phyloP scores from a whole-genome alignment of 2,797 vertebrate species.

The Eleutherodactylus coqui region DNA sequence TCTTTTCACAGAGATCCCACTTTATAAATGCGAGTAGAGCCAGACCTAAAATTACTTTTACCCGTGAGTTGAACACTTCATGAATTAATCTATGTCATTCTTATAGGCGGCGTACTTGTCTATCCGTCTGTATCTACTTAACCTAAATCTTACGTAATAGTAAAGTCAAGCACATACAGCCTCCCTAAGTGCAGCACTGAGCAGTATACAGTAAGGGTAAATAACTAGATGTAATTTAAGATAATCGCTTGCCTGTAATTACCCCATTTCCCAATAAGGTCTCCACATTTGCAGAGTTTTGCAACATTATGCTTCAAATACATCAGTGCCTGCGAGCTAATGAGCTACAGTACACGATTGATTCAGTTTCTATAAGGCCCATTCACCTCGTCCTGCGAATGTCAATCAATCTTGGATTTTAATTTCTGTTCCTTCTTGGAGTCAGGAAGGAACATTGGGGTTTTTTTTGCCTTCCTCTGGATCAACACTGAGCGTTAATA shows the following conservation, averaged over 20 bases:
- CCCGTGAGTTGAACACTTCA: not conserved
- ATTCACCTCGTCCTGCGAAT: not conserved
- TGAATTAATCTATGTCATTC: not conserved
- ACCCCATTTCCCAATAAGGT: not conserved
- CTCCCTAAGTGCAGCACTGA: not conserved
- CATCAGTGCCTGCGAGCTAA: not conserved
- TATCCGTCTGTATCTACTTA: not conserved
- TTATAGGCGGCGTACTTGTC: not conserved
- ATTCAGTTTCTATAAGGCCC: not conserved
- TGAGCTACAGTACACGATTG: not conserved
- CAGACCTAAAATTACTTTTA: no score
- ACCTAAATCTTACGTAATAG: not conserved
- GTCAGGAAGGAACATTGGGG: no score
- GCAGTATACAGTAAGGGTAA: not conserved
- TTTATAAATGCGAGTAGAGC: no score
- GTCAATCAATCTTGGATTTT: not conserved
- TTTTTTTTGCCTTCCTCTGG: no score
- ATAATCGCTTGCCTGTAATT: constrained; percentile 3
- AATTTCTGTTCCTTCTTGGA: no score
- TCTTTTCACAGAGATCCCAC: no score
- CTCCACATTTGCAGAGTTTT: not conserved
- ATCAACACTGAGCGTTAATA: no score
- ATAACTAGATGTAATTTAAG: not conserved
- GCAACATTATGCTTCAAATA: not conserved
- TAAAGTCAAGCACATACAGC: not conserved